A percentile compares a stretch with the other conserved stretches of the same genome.
Evolutionary conservation across 2,888 invertebrate genomes (phyloP).

Genomic region (Scaptomyza polygonia): DNA sequence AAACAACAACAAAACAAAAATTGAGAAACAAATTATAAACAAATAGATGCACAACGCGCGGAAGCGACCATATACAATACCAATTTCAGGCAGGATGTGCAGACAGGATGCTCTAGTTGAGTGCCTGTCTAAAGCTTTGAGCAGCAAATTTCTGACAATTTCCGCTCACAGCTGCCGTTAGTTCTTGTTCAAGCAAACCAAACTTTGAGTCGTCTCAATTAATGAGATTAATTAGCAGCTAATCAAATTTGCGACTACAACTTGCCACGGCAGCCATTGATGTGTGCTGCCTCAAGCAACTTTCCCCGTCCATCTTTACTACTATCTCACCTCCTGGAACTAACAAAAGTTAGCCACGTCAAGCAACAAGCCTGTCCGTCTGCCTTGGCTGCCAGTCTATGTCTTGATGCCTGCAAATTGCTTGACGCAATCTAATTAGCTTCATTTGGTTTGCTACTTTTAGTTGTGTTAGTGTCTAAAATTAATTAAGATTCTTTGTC

Average conservation of each 20-base stretch:
- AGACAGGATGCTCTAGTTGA: conserved; percentile 16
- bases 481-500: conserved; percentile 13
- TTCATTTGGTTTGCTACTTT: conserved; percentile 66
- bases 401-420: conserved; percentile 59
- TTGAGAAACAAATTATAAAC: conserved; percentile 21
- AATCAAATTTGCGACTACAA: conserved; percentile 73
- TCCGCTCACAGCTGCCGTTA: conserved; percentile 62
- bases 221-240: conserved; percentile 74
- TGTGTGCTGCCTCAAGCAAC: conserved; percentile 26
- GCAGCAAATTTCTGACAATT: conserved; percentile 60
- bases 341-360: conserved; percentile 36
- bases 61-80: conserved; percentile 25
- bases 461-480: conserved; percentile 51
- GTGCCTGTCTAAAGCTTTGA: conserved; percentile 27
- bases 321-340: background rate
- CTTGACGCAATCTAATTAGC: conserved; percentile 70
- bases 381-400: conserved; percentile 31
- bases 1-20: background rate
- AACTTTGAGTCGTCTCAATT: conserved; percentile 62
- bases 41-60: conserved; percentile 26
- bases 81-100: conserved; percentile 27
- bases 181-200: conserved; percentile 51
- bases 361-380: conserved; percentile 13
- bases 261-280: conserved; percentile 47
- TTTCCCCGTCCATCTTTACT: background rate